A percentile compares a stretch with the other conserved stretches of the same genome.
These are phyloP conservation scores for Cryptocheilus praepositus DNA, from an alignment of 2,888 invertebrate genomes.

Conservation along the genomic window DNA sequence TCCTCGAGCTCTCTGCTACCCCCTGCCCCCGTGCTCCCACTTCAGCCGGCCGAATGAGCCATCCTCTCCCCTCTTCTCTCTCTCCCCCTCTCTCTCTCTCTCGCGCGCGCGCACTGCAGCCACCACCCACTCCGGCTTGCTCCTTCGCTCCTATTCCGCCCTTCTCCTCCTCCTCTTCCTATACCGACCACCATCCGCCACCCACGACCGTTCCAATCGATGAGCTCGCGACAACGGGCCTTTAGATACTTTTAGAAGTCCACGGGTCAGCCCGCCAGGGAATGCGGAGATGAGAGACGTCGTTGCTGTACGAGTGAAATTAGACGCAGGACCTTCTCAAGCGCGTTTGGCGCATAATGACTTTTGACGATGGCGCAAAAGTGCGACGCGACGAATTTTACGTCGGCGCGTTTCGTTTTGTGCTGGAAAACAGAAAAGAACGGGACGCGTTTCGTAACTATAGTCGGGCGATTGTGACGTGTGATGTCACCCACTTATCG, in stretches of 20 bases:
- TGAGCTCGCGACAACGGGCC: slow-evolving; percentile 68
- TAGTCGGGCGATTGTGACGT: too few species aligned
- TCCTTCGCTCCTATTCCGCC: slow-evolving; percentile 21
- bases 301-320: too few species aligned
- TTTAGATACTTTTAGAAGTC: slow-evolving; percentile 65
- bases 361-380: too few species aligned
- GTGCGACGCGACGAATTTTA: too few species aligned
- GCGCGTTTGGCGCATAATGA: too few species aligned
- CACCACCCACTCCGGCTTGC: slow-evolving; percentile 12
- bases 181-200: slow-evolving; percentile 39
- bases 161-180: slow-evolving; percentile 28
- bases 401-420: too few species aligned
- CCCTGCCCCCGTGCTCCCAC: slow-evolving; percentile 24
- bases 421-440: too few species aligned
- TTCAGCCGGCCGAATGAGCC: not conserved
- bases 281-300: not conserved
- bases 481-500: too few species aligned
- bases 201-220: slow-evolving; percentile 71
- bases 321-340: too few species aligned
- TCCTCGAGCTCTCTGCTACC: slow-evolving; percentile 53
- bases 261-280: slow-evolving; percentile 45
- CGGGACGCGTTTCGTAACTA: too few species aligned
- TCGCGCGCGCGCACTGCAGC: not conserved
- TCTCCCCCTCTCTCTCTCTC: too few species aligned
- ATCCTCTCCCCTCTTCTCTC: not conserved